Percentiles rank a stretch among this genome's conserved stretches.
Evolutionary conservation across 64 coral and sea anemone genomes (phyloP).

Genomic region (Montipora sp.): DNA sequence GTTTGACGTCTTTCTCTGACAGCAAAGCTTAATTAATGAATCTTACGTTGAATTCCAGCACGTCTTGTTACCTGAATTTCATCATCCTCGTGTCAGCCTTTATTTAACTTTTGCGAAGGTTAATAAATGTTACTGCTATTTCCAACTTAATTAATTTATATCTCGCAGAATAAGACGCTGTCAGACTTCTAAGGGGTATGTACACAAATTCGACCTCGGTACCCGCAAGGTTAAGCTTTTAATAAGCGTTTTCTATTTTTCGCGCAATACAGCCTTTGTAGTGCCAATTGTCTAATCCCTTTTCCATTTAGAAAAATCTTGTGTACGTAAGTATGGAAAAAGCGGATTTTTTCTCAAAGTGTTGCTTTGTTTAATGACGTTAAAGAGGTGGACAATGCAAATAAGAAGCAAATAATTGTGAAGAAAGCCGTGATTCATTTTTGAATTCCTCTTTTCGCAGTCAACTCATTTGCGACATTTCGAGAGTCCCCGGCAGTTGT

Average conservation of each 20-base stretch:
- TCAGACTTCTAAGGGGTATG: background rate
- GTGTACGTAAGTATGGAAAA: conserved; percentile 4
- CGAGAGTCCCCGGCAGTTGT: background rate
- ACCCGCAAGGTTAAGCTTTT: conserved; percentile 37
- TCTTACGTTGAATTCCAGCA: background rate
- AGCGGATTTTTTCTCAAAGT: background rate
- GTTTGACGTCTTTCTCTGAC: too few species aligned
- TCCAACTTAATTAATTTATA: background rate
- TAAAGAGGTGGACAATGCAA: background rate
- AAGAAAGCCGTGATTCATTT: background rate
- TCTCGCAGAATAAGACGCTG: background rate
- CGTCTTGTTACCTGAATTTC: background rate
- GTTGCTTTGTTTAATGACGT: background rate
- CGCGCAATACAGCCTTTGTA: background rate
- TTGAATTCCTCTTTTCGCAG: background rate
- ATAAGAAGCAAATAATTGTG: background rate
- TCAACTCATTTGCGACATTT: background rate
- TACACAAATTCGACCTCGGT: background rate
- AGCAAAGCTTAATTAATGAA: too few species aligned
- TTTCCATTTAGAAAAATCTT: background rate
- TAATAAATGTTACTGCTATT: background rate
- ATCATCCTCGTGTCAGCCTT: background rate
- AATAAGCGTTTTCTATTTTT: conserved; percentile 22
- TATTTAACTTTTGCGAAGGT: conserved; percentile 8
- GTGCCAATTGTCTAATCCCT: background rate